phyloP scores from a whole-genome alignment of 2,113 vertebrate species.

The Atractosteus spatula region DNA sequence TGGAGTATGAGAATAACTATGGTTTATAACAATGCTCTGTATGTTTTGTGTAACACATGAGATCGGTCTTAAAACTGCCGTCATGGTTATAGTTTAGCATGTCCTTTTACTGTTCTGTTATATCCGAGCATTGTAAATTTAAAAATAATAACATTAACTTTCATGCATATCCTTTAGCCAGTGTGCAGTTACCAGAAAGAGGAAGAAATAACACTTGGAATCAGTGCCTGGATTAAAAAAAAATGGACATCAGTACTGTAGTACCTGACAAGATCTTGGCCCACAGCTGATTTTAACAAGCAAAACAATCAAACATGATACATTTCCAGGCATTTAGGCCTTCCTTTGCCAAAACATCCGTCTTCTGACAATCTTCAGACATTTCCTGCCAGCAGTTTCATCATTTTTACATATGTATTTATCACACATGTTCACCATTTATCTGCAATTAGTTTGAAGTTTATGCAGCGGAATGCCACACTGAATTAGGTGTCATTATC shows the following conservation, averaged over 20 bases:
- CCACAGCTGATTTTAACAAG: slow-evolving; percentile 37
- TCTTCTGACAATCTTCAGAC: slow-evolving; percentile 37
- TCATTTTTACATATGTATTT: slow-evolving; percentile 44
- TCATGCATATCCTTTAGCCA: too few relatives aligned
- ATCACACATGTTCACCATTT: slow-evolving; percentile 62
- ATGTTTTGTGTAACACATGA: too few relatives aligned
- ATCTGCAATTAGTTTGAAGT: slow-evolving; percentile 44
- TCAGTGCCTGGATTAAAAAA: not conserved
- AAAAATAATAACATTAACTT: too few relatives aligned
- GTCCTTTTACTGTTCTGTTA: too few relatives aligned
- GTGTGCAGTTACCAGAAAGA: too few relatives aligned
- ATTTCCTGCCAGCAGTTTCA: slow-evolving; percentile 55
- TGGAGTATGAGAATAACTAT: too few relatives aligned
- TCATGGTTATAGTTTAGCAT: too few relatives aligned
- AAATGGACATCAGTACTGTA: slow-evolving; percentile 56
- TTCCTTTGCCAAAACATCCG: slow-evolving; percentile 56
- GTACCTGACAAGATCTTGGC: slow-evolving; percentile 63
- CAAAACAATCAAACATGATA: slow-evolving; percentile 58
- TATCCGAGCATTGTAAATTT: too few relatives aligned
- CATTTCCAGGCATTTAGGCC: slow-evolving; percentile 46
- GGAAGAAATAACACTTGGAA: too few relatives aligned
- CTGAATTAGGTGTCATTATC: slow-evolving; percentile 24
- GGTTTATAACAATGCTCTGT: too few relatives aligned
- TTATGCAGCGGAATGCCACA: slow-evolving; percentile 25
- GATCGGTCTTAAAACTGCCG: too few relatives aligned